These are phyloP conservation scores for Sebastes diploproa DNA, from an alignment of 2,797 vertebrate genomes.

Conservation along the genomic window DNA sequence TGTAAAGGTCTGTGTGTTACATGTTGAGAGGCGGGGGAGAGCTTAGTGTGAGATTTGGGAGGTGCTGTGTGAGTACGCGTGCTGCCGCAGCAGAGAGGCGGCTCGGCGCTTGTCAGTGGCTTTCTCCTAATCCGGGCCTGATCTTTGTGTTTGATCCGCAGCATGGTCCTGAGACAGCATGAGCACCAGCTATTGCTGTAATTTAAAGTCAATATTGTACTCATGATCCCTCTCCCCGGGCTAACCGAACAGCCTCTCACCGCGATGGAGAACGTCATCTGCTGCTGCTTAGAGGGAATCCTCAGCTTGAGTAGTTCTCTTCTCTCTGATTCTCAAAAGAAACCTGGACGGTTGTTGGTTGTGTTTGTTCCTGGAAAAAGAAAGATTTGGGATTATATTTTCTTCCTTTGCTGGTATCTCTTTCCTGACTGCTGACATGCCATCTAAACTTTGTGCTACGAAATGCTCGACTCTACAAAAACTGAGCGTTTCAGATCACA, in stretches of 20 bases:
- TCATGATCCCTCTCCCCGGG: constrained; percentile 82
- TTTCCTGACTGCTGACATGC: constrained; percentile 23
- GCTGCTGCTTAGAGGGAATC: constrained; percentile 72
- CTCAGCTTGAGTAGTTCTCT: constrained; percentile 61
- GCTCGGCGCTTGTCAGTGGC: constrained; percentile 80
- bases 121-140: constrained; percentile 85
- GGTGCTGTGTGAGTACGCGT: constrained; percentile 47
- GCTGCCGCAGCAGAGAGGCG: constrained; percentile 61
- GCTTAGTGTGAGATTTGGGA: constrained; percentile 78
- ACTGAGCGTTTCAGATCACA: not conserved
- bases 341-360: constrained; percentile 21
- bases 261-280: constrained; percentile 59
- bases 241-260: constrained; percentile 65
- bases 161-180: constrained; percentile 81
- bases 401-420: constrained; percentile 13
- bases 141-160: constrained; percentile 87
- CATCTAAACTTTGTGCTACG: not conserved
- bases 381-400: constrained; percentile 39
- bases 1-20: constrained; percentile 66
- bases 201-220: constrained; percentile 86
- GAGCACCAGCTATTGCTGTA: constrained; percentile 84
- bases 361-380: constrained; percentile 40
- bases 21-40: constrained; percentile 61
- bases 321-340: constrained; percentile 38
- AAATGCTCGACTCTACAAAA: not conserved